Percentiles rank a stretch among this genome's conserved stretches.
Evolutionary conservation across 2,797 vertebrate genomes (phyloP).

Genomic region (Sebastiscus tertius): DNA sequence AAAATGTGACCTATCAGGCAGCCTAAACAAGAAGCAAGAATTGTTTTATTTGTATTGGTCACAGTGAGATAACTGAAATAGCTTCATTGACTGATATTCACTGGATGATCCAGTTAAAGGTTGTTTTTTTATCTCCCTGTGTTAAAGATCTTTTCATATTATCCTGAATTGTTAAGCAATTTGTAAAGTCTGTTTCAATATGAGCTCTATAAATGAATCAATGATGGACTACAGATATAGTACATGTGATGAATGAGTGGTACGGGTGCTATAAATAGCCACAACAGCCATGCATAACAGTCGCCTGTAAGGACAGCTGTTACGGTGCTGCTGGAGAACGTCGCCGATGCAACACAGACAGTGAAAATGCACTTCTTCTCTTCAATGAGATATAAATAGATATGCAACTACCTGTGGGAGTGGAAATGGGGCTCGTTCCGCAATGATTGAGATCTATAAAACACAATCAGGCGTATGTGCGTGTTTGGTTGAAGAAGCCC

Average conservation of each 20-base stretch:
- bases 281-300: background rate
- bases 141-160: background rate
- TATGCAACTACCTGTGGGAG: background rate
- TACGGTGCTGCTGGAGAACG: background rate
- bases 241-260: background rate
- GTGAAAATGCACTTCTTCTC: background rate
- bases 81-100: no score
- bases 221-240: fast-evolving
- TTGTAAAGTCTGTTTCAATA: background rate
- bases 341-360: background rate
- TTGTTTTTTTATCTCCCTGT: fast-evolving
- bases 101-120: background rate
- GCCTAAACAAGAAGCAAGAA: no score
- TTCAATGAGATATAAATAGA: background rate
- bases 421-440: background rate
- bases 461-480: background rate
- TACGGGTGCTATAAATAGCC: background rate
- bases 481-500: background rate
- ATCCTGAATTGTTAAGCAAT: background rate
- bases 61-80: no score
- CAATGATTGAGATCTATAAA: background rate
- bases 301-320: background rate
- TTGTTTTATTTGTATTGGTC: no score
- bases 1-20: no score
- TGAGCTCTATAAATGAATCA: background rate